Conservation (phyloP, 2,113 vertebrate genomes). For the Martes martes region DNA sequence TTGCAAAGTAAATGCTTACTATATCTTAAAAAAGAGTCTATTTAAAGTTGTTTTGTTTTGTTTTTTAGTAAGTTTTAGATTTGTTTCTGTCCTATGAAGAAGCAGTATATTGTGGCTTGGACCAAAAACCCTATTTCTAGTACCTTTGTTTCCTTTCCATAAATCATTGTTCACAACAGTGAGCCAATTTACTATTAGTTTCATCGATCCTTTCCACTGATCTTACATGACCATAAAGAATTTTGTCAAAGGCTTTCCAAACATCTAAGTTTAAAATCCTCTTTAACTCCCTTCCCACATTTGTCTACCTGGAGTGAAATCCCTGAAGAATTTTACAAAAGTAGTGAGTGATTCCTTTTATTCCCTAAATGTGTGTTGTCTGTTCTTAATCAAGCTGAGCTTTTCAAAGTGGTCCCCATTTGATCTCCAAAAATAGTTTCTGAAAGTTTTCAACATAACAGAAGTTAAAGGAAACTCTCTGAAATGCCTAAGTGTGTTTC, state of each 20-base stretch:
- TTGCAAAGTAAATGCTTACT: background rate
- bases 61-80: background rate
- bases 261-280: slow-evolving; percentile 65
- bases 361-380: slow-evolving; percentile 66
- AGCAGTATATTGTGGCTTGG: slow-evolving; percentile 7
- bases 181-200: slow-evolving; percentile 64
- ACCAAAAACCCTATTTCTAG: slow-evolving; percentile 47
- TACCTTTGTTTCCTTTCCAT: slow-evolving; percentile 61
- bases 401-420: slow-evolving; percentile 78
- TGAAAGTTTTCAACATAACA: slow-evolving; percentile 68
- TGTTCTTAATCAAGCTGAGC: slow-evolving; percentile 77
- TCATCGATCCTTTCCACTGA: slow-evolving; percentile 49
- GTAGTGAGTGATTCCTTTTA: slow-evolving; percentile 55
- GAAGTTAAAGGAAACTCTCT: slow-evolving; percentile 60
- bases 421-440: slow-evolving; percentile 80
- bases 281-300: slow-evolving; percentile 63
- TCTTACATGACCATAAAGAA: slow-evolving; percentile 62
- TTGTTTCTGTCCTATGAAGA: background rate
- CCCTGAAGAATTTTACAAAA: slow-evolving; percentile 66
- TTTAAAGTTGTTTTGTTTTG: background rate
- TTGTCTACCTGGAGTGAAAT: slow-evolving; percentile 62
- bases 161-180: slow-evolving; percentile 50
- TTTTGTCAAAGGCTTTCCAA: slow-evolving; percentile 57
- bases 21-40: background rate
- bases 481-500: slow-evolving; percentile 55